Percentiles rank a stretch among this genome's conserved stretches.
phyloP scores from a whole-genome alignment of 2,797 vertebrate species.

The Neostethus bicornis region DNA sequence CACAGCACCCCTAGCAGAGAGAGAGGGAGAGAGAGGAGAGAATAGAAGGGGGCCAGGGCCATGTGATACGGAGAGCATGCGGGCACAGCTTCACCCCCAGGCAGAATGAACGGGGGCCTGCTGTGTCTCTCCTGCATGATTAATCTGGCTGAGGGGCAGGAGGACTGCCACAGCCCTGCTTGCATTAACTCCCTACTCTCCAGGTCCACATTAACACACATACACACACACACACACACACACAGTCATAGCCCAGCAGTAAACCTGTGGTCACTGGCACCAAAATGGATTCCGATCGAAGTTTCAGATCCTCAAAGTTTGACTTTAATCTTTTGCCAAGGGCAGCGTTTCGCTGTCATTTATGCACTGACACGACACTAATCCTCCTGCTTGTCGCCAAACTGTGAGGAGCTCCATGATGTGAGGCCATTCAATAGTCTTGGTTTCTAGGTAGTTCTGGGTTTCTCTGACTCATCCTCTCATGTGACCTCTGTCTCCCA shows the following conservation, averaged over 20 bases:
- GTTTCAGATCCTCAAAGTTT: conserved; percentile 52
- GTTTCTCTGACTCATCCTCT: conserved; percentile 68
- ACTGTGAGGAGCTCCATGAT: conserved; percentile 38
- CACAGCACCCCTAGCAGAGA: conserved; percentile 64
- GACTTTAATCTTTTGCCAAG: conserved; percentile 52
- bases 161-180: conserved; percentile 87
- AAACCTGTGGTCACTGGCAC: conserved; percentile 27
- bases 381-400: conserved; percentile 43
- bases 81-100: conserved; percentile 91
- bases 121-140: conserved; percentile 96
- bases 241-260: conserved; percentile 11
- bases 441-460: conserved; percentile 57
- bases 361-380: conserved; percentile 51
- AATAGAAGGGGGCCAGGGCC: conserved; percentile 79
- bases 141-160: conserved; percentile 97
- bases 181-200: conserved; percentile 83
- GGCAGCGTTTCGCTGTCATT: conserved; percentile 42
- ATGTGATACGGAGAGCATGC: conserved; percentile 93
- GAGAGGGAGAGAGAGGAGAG: conserved; percentile 36
- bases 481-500: conserved; percentile 73
- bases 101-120: conserved; percentile 89
- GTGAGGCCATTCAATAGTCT: conserved; percentile 41
- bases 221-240: conserved; percentile 35
- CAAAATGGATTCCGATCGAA: conserved; percentile 41
- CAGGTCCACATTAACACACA: conserved; percentile 56